Evolutionary conservation across 1,140 invertebrate genomes (phyloP).

Genomic region (Nymphalis io): DNA sequence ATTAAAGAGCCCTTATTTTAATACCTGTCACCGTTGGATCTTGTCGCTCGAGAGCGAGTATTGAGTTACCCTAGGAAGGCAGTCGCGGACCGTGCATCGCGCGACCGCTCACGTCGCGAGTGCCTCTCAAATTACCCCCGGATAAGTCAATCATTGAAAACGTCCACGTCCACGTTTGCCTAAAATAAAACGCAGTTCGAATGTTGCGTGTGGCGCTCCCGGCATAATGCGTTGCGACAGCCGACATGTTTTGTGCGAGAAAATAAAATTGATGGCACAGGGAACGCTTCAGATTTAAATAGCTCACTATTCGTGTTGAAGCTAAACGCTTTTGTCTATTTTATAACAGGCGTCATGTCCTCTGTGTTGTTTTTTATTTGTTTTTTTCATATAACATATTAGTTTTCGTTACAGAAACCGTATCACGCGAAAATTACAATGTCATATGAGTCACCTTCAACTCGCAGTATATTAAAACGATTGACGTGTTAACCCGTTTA

Average conservation of each 20-base stretch:
- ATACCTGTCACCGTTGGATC: slow-evolving; percentile 62
- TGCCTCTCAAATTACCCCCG: slow-evolving; percentile 79
- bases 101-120: slow-evolving; percentile 57
- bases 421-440: slow-evolving; percentile 62
- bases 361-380: slow-evolving; percentile 54
- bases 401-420: slow-evolving; percentile 61
- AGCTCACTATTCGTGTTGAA: slow-evolving; percentile 69
- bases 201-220: slow-evolving; percentile 76
- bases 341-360: slow-evolving; percentile 69
- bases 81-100: slow-evolving; percentile 35
- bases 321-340: slow-evolving; percentile 79
- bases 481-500: slow-evolving; percentile 60
- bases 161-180: slow-evolving; percentile 68
- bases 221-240: slow-evolving; percentile 78
- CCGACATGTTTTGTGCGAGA: slow-evolving; percentile 80
- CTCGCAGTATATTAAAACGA: slow-evolving; percentile 56
- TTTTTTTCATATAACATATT: slow-evolving; percentile 62
- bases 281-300: slow-evolving; percentile 75
- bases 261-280: slow-evolving; percentile 80
- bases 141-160: slow-evolving; percentile 81
- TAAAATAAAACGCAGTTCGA: slow-evolving; percentile 75
- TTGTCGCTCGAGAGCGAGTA: slow-evolving; percentile 49
- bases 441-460: slow-evolving; percentile 52
- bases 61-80: slow-evolving; percentile 57
- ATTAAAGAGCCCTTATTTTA: slow-evolving; percentile 57